phyloP scores from a whole-genome alignment of 2,113 vertebrate species.

The Alectura lathami region DNA sequence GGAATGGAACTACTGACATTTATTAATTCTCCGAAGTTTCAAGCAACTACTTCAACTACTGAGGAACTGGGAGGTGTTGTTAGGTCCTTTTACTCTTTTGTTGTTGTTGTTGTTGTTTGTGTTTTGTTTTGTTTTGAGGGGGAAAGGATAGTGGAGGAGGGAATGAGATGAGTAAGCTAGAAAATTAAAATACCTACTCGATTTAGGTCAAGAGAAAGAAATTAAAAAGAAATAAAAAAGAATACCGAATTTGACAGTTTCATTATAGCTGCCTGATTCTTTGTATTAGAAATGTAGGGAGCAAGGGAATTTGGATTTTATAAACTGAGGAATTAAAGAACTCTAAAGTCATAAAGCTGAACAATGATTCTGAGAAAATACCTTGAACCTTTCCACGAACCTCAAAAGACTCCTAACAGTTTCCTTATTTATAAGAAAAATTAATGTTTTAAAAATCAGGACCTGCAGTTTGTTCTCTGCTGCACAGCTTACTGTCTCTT shows the following conservation, averaged over 20 bases:
- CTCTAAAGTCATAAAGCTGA: neutral
- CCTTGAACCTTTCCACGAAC: neutral
- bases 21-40: neutral
- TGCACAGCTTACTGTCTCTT: neutral
- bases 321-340: neutral
- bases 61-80: neutral
- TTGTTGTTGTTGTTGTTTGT: no score
- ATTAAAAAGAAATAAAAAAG: neutral
- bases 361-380: neutral
- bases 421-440: neutral
- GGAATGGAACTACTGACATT: neutral
- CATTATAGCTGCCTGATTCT: neutral
- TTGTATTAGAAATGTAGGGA: neutral
- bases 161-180: neutral
- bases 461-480: rapidly evolving
- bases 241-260: neutral
- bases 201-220: neutral
- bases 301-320: neutral
- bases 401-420: neutral
- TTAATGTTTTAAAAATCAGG: neutral
- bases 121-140: no score
- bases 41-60: neutral
- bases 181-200: neutral
- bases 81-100: neutral
- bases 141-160: neutral